Base-by-base conservation (phyloP, 1,140 invertebrate genomes). In the Tenebrio molitor region DNA sequence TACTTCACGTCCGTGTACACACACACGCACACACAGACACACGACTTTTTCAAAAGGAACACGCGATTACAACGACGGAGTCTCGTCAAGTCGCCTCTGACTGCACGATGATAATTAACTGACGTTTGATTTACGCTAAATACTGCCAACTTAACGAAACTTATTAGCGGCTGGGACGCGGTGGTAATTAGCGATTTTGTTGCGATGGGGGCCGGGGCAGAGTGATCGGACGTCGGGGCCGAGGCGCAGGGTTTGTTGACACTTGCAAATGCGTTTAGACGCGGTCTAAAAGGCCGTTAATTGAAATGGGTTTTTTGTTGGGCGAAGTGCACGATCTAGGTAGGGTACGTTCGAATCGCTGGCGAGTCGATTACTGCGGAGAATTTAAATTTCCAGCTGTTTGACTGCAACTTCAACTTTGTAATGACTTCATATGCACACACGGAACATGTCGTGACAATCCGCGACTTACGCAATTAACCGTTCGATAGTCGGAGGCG, bases 391-490 rank as follows among this genome's bases (percentile, higher is more conserved):
- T 46, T 66, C 64, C 62, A 34, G 62, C 62, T 66, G 50, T 29
- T 29, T 29, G 23, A 58, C 21, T 58, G 50, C 50, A 58, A 29
- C 50, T 50, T 50, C 15, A 29, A 58, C 67, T 36, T 44, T 21
- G 68, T 75, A 76, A 76, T 76, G 72, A 76, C 74, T 76, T 76
- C 62, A 76, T 76, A 76, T 44, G 50, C 68, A 63, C 36, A 63
- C 72, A 74, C 74, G 74, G 64, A 74, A 71, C 71, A 74, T 76
- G 68, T 63, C 72, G 74, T 76, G 71, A 74, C 72, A 63, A 71
- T 71, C 62, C n/a, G 2, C 41, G 73, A 74, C 66, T 73, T 74
- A 70, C 63, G 67, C 50, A 67, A 69, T 75, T 72, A 63, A 46
- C 65, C 70, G 70, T 72, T 75, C 70, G 65, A 75, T 75, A 66